Evolutionary conservation across 2,797 vertebrate genomes (phyloP), one percentile per base, ranked within the genome.

Genomic region (Oryzias sinensis): DNA sequence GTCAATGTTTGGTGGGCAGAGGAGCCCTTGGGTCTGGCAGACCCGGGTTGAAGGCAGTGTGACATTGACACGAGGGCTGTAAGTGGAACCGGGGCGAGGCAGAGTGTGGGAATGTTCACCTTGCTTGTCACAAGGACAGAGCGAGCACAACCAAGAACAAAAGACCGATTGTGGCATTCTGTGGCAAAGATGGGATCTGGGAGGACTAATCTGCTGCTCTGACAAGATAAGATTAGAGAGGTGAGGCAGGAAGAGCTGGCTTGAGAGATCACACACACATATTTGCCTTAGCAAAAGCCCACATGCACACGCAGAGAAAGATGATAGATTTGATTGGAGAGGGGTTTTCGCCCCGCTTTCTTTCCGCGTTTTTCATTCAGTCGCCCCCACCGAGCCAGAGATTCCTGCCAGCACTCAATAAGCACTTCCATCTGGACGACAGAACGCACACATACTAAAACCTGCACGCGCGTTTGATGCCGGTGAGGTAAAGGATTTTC

Each of bases 161-260:
- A 88, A 77, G 81, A 75, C 69, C 81, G 84, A 88, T 84, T 86
- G 87, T 90, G 84, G 83, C 86, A 81, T 88, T 83, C 81, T 79
- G 76, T 86, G 75, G 81, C 72, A 76, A 74, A 72, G 79, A 85
- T 81, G 79, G 73, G 84, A 91, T 89, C 88, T 84, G 80, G 82
- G 74, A 88, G 80, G 85, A 89, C 87, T 90, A 90, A 91, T 90
- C 89, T 90, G 77, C 87, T 82, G 78, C 84, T 83, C 60, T 52
- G 77, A 90, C 86, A 89, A 87, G 87, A 93, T 91, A 86, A 89
- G 91, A 92, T 92, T 90, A 91, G 83, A 82, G 77, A 67, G 47
- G 65, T 74, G 74, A 76, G 83, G 79, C 85, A 86, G 87, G 86
- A 88, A 89, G 74, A 80, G 79, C 82, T 80, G 77, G 82, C 74